These are phyloP conservation scores for Polydrusus cervinus DNA, from an alignment of 2,888 invertebrate genomes.

Conservation along the genomic window DNA sequence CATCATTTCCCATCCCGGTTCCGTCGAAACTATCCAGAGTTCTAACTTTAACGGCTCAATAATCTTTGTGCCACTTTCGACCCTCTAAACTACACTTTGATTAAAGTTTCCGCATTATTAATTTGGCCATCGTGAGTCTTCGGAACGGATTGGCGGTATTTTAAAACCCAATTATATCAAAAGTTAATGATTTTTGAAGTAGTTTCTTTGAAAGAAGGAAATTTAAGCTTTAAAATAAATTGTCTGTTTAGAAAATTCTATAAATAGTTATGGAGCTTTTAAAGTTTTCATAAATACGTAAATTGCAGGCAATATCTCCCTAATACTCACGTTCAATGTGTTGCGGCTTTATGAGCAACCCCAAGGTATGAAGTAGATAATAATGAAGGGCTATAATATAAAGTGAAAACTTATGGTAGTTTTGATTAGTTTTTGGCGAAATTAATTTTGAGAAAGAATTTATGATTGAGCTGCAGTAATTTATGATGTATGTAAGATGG, in stretches of 20 bases:
- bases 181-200: too few relatives aligned
- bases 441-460: not conserved
- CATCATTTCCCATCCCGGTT: not conserved
- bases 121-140: constrained; percentile 2
- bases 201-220: too few relatives aligned
- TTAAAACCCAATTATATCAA: too few relatives aligned
- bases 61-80: constrained; percentile 32
- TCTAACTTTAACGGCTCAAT: constrained; percentile 24
- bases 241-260: too few relatives aligned
- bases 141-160: too few relatives aligned
- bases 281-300: too few relatives aligned
- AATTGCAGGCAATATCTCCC: too few relatives aligned
- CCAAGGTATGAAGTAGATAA: not conserved
- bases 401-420: constrained; percentile 18
- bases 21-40: constrained; percentile 1
- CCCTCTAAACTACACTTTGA: constrained; percentile 30
- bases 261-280: too few relatives aligned
- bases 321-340: not conserved
- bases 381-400: not conserved
- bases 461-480: too few relatives aligned
- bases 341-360: constrained; percentile 1
- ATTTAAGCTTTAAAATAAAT: too few relatives aligned
- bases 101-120: constrained; percentile 41
- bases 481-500: too few relatives aligned
- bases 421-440: constrained; percentile 15